A percentile compares a stretch with the other conserved stretches of the same genome.
Conservation (phyloP, 2,797 vertebrate genomes). For the Sternotherus odoratus region DNA sequence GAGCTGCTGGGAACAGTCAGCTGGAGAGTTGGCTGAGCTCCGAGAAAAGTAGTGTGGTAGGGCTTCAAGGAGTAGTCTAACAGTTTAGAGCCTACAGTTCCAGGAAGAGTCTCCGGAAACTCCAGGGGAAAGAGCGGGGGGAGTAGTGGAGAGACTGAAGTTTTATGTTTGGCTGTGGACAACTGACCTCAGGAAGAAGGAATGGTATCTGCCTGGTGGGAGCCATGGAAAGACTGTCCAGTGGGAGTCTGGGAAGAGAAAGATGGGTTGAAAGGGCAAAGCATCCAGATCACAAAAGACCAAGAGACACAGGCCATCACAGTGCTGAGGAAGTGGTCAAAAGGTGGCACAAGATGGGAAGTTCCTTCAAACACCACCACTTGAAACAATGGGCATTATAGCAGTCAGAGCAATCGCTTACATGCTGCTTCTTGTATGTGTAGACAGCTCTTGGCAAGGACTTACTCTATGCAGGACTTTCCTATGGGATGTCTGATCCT, state of each 20-base stretch:
- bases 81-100: neutral
- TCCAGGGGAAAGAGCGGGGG: neutral
- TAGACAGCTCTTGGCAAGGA: neutral
- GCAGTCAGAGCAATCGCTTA: neutral
- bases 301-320: neutral
- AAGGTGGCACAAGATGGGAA: neutral
- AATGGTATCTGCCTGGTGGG: neutral
- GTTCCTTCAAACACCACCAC: neutral
- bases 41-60: neutral
- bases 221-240: neutral
- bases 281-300: no score
- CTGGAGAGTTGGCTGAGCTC: neutral
- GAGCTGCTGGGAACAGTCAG: neutral
- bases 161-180: neutral
- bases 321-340: neutral
- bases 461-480: rapidly evolving
- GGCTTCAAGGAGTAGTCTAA: neutral
- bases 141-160: neutral
- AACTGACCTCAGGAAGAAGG: neutral
- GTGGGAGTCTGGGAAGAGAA: neutral
- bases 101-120: neutral
- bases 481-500: neutral
- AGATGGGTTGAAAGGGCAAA: no score
- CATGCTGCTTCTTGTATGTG: neutral
- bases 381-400: neutral